Evolutionary conservation across 2,888 invertebrate genomes (phyloP), one percentile per base, ranked within the genome.

Genomic region (Pseudococcus jackbeardsleyi): DNA sequence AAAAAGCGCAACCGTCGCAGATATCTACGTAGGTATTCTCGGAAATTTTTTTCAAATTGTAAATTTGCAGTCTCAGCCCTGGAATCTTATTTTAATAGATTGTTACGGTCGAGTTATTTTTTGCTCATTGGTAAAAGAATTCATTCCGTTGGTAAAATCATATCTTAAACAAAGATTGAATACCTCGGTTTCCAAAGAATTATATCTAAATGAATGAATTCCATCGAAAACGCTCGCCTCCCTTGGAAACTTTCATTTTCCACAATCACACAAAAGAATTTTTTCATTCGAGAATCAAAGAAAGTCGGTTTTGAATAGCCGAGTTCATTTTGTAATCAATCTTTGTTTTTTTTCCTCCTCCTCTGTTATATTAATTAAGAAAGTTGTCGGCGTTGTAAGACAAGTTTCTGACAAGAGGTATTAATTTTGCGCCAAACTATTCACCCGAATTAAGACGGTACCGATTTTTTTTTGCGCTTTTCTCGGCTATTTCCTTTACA

Each of bases 261-360:
- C 33, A 46, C 12, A 46, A 42, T 46, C 33, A 6, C 46, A 82
- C 79, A 82, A 82, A 82, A 82, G 79, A 46, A 46, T 82, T 82
- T 82, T 82, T 82, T 82, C 79, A 46, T 26, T 12, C 79, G 46
- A 82, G 39, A 82, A 82, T 82, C 79, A 82, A 82, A 82, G 33
- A 4, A 46, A 82, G 79, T 82, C 46, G 46, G 19, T 42, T 82
- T 46, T 82, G n/a, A 82, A 42, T 82, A 82, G 79, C 19, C 19
- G 19, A 82, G 46, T 82, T 82, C 79, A 82, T 82, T 46, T 82
- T 82, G 46, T 17, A 82, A 82, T 82, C 46, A 42, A 82, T 82
- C 79, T 82, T 82, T 33, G 26, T 72, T 82, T 46, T 82, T 82
- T 64, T 64, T 9, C 17, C 15, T 59, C 17, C n/a, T 59, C n/a